Percentiles rank a stretch among this genome's conserved stretches.
phyloP scores from a whole-genome alignment of 2,113 vertebrate species.

The Cinclus cinclus region DNA sequence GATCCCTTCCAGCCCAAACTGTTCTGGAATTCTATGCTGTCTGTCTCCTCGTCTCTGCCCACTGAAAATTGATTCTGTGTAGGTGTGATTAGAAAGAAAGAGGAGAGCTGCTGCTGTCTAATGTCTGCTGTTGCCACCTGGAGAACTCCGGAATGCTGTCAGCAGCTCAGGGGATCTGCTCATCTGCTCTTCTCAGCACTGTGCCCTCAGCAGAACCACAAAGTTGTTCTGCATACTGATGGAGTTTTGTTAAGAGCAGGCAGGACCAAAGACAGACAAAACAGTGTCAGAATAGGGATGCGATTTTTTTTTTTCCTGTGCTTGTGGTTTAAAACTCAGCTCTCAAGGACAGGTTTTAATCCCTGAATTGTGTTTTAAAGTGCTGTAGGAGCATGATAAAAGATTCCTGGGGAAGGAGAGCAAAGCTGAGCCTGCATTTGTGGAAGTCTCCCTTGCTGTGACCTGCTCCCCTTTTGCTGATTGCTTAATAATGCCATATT shows the following conservation, averaged over 20 bases:
- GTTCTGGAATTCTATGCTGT: background rate
- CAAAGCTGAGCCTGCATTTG: background rate
- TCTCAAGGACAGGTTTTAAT: background rate
- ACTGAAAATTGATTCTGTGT: background rate
- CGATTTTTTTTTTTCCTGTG: background rate
- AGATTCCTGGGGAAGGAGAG: background rate
- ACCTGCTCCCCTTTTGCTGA: background rate
- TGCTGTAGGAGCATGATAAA: background rate
- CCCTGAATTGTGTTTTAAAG: background rate
- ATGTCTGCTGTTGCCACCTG: background rate
- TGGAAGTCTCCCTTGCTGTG: background rate
- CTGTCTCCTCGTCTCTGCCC: background rate
- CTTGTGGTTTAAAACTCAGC: background rate
- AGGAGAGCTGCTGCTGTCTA: background rate
- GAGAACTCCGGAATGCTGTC: background rate
- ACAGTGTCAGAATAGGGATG: background rate
- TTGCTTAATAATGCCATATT: background rate
- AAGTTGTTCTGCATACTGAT: background rate
- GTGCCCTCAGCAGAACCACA: background rate
- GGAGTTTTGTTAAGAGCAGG: background rate
- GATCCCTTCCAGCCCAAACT: background rate
- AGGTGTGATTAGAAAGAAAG: background rate
- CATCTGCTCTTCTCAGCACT: background rate
- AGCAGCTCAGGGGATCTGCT: background rate
- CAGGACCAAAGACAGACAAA: background rate